Base-by-base conservation (phyloP, 1,140 invertebrate species). In the Bicyclus anynana region DNA sequence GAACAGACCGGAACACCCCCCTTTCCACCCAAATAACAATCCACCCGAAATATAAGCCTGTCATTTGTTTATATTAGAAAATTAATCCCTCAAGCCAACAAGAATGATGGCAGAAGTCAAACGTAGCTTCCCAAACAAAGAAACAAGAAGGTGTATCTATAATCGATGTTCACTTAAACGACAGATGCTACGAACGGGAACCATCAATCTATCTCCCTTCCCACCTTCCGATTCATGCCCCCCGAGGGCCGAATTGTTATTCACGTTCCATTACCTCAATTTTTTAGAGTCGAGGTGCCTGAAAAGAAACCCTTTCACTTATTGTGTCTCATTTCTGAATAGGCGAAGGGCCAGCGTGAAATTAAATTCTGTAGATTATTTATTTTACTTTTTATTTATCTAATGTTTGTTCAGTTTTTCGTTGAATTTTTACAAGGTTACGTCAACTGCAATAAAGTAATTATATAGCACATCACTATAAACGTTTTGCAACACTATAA, bases 211-310 rank as follows among this genome's bases (percentile, higher is more conserved):
- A 78, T 72, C 68, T 71, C 70, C 70, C 72, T 55, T 48, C 69
- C 77, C 69, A 62, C 65, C 70, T 66, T 67, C 68, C 71, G 63
- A 62, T 62, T 69, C 72, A 35, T 61, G 48, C 68, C 71, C 74
- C 62, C 61, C 71, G 62, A 72, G 67, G 74, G 74, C 75, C 73
- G 72, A 87, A 87, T 87, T 87, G 82, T 87, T 87, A 87, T 87
- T 87, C 84, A 81, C 84, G 80, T 85, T 80, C 80, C 84, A 87
- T 84, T 87, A 87, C 80, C 80, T 84, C 80, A 87, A 81, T 87
- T 87, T 87, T 87, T 87, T 87, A 83, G 77, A 79, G 69, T 65
- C 74, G 69, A 84, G 79, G 76, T 83, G 74, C 68, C 79, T 87
- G 81, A 84, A 87, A 87, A 80, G 77, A 72, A 82, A 84, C 84